These are phyloP conservation scores for Microctonus hyperodae DNA, from an alignment of 2,888 invertebrate genomes.

Conservation along the genomic window DNA sequence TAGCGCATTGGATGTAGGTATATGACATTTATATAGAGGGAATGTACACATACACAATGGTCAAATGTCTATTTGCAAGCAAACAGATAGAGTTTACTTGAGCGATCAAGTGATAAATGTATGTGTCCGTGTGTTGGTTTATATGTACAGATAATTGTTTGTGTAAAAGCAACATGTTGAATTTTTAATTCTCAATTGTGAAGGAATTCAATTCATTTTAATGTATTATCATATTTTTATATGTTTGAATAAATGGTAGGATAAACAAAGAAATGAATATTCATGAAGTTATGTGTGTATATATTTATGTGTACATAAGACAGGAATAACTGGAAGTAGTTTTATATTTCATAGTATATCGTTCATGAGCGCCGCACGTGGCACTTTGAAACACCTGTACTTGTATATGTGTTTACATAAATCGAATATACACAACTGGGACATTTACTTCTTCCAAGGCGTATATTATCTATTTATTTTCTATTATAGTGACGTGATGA, in stretches of 20 bases:
- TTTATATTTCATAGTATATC: not conserved
- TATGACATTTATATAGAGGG: not conserved
- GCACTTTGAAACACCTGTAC: not conserved
- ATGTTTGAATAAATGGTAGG: not conserved
- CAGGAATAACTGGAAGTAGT: not conserved
- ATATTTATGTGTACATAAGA: not conserved
- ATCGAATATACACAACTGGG: not conserved
- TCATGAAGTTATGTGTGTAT: not conserved
- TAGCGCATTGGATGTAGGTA: not conserved
- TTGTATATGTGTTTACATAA: slow-evolving; percentile 4
- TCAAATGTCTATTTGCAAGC: slow-evolving; percentile 6
- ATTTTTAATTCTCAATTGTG: not conserved
- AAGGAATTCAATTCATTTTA: not conserved
- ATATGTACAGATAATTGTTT: not conserved
- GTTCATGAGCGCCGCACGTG: too few relatives aligned
- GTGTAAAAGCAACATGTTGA: not conserved
- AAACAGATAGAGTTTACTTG: slow-evolving; percentile 16
- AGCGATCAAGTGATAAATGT: not conserved
- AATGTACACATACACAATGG: not conserved
- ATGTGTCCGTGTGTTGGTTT: not conserved
- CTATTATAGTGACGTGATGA: not conserved
- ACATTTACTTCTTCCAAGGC: not conserved
- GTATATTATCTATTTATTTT: not conserved
- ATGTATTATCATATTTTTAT: not conserved
- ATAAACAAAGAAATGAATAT: not conserved